phyloP scores from a whole-genome alignment of 2,888 invertebrate species.

The Agriopis marginaria region DNA sequence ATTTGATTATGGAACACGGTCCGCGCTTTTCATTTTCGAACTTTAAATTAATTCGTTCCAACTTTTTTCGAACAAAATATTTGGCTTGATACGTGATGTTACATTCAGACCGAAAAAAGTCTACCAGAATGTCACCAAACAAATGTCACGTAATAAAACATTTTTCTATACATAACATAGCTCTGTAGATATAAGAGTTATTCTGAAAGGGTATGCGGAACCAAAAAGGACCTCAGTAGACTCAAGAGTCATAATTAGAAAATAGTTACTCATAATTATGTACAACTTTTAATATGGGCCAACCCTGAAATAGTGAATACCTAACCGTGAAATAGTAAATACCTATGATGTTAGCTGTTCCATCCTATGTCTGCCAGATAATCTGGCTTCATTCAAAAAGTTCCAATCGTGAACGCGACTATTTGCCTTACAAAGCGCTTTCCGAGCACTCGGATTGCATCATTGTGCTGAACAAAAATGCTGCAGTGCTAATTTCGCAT shows the following conservation, averaged over 20 bases:
- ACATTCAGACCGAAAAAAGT: not conserved
- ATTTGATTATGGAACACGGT: conserved; percentile 53
- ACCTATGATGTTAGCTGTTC: too few relatives aligned
- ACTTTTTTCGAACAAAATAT: conserved; percentile 16
- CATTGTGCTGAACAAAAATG: conserved; percentile 81
- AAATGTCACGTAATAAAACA: conserved; percentile 60
- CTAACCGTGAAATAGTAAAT: too few relatives aligned
- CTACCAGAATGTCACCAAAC: conserved; percentile 46
- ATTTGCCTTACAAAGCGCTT: conserved; percentile 72
- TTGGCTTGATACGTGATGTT: conserved; percentile 21
- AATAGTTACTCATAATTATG: too few relatives aligned
- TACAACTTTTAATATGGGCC: too few relatives aligned
- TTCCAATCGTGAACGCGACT: conserved; percentile 69
- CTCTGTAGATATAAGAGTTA: too few relatives aligned
- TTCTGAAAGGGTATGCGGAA: too few relatives aligned
- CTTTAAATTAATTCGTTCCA: conserved; percentile 45
- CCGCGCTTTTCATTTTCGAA: conserved; percentile 50
- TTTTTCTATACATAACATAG: conserved; percentile 49
- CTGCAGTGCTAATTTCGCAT: conserved; percentile 78
- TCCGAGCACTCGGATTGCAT: conserved; percentile 72
- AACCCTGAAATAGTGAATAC: too few relatives aligned
- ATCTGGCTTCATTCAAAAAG: conserved; percentile 75
- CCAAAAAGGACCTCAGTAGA: too few relatives aligned
- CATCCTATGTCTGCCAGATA: conserved; percentile 55
- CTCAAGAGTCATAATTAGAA: too few relatives aligned